Evolutionary conservation across 1,140 invertebrate species (phyloP), one percentile per base, ranked within the genome.

Genomic region (Pararge aegeria): DNA sequence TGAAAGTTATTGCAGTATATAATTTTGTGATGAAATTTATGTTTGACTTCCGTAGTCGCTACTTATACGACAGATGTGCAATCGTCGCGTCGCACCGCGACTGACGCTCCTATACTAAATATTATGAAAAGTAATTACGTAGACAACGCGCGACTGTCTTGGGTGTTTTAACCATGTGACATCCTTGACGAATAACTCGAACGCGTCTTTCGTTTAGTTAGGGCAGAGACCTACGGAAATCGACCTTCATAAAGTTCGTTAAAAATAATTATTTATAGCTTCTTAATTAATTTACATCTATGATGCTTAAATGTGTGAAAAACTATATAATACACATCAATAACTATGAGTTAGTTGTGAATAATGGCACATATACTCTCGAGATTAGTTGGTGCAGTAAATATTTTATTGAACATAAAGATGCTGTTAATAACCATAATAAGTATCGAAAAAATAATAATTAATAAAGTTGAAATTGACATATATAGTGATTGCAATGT

Each of bases 391-490:
- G 73, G 59, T 68, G 68, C 53, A 60, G 50, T 40, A 54, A 61
- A 48, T 74, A 16, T 24, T 4, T 24, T 24, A 71, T 57, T 61
- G 51, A 66, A 63, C 70, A 66, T 71, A 70, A 55, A 78, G 64
- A 69, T 68, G 61, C 58, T 55, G 59, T 71, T 69, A 66, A 70
- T 61, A 67, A 68, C 51, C 52, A 61, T 66, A 62, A 64, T 64
- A 69, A 55, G 59, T 61, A 42, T 68, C 56, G 73, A 71, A 37
- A 66, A 77, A 68, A 66, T 64, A 60, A 46, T 20, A 46, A 12
- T 12, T 12, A 44, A 74, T 77, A 73, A 73, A 78, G 69, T 64
- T 59, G 76, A 79, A 78, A 83, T 83, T 78, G 75, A 81, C 80
- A 76, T 71, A 74, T 67, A 73, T 70, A 52, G 73, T 68, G 69